Percentiles rank a stretch among this genome's conserved stretches.
These are phyloP conservation scores for Oreohelix idahoensis DNA, from an alignment of 1,140 invertebrate genomes.

Conservation along the genomic window DNA sequence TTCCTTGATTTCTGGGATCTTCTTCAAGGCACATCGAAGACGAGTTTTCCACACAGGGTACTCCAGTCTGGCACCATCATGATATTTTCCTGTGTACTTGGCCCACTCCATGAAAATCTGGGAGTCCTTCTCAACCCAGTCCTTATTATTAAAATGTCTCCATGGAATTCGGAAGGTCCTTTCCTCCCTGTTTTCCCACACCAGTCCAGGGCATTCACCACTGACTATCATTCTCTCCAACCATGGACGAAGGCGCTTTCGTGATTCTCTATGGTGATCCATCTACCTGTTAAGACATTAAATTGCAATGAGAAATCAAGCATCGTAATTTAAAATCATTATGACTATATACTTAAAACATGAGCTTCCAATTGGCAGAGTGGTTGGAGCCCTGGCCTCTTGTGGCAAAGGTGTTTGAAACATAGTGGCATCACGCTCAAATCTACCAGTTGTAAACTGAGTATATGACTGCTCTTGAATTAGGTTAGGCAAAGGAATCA, in stretches of 20 bases:
- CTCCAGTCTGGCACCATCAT: conserved; percentile 15
- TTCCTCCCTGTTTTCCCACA: conserved; percentile 31
- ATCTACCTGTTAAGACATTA: background rate
- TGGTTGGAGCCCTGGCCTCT: no score
- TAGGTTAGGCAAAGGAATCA: no score
- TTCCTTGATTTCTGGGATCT: conserved; percentile 31
- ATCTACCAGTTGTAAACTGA: no score
- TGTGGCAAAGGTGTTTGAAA: no score
- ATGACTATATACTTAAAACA: no score
- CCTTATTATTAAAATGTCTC: conserved; percentile 27
- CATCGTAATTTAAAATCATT: no score
- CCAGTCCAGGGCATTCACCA: conserved; percentile 19
- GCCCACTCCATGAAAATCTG: conserved; percentile 35
- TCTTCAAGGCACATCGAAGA: conserved; percentile 33
- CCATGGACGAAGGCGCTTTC: conserved; percentile 27
- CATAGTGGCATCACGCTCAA: no score
- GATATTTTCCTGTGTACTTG: conserved; percentile 22
- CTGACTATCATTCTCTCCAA: conserved; percentile 11
- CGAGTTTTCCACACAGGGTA: conserved; percentile 36
- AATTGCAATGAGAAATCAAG: no score
- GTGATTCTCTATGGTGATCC: conserved; percentile 23
- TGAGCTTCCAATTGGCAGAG: no score
- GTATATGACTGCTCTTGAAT: no score
- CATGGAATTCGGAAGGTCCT: conserved; percentile 34
- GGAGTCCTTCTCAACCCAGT: conserved; percentile 29